phyloP scores from a whole-genome alignment of 2,888 invertebrate species.

The Pasiphila rectangulata region DNA sequence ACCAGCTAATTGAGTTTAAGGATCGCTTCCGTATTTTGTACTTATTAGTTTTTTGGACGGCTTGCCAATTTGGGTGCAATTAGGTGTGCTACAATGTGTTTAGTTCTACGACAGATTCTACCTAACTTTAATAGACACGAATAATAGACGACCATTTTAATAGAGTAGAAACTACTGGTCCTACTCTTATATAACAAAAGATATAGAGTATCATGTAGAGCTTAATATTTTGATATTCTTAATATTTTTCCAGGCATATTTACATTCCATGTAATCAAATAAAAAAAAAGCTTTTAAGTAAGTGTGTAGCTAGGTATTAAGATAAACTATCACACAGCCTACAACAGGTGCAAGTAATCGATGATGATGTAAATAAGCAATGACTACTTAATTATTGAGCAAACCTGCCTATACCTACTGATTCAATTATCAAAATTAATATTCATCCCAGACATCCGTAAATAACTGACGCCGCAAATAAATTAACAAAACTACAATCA shows the following conservation, averaged over 20 bases:
- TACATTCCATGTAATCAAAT: no score
- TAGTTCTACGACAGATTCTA: no score
- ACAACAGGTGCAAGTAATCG: not conserved
- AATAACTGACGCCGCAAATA: conserved; percentile 16
- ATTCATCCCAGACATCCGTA: conserved; percentile 15
- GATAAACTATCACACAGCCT: not conserved
- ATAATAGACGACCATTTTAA: no score
- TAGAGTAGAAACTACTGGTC: no score
- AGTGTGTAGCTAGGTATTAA: no score
- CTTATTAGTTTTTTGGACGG: conserved; percentile 32
- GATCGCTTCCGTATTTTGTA: conserved; percentile 21
- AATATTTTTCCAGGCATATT: no score
- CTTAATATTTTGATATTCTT: no score
- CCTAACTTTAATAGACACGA: no score
- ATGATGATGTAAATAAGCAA: not conserved
- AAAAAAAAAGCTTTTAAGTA: no score
- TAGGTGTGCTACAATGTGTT: no score
- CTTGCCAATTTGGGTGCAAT: conserved; percentile 11
- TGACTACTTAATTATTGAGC: not conserved
- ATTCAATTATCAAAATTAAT: conserved; percentile 19
- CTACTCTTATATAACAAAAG: no score
- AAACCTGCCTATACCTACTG: not conserved
- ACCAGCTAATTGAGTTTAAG: conserved; percentile 50
- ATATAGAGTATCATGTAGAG: no score
- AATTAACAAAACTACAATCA: conserved; percentile 33